A percentile compares a stretch with the other conserved stretches of the same genome.
Evolutionary conservation across 2,113 vertebrate species (phyloP).

Genomic region (Onychostruthus taczanowskii): DNA sequence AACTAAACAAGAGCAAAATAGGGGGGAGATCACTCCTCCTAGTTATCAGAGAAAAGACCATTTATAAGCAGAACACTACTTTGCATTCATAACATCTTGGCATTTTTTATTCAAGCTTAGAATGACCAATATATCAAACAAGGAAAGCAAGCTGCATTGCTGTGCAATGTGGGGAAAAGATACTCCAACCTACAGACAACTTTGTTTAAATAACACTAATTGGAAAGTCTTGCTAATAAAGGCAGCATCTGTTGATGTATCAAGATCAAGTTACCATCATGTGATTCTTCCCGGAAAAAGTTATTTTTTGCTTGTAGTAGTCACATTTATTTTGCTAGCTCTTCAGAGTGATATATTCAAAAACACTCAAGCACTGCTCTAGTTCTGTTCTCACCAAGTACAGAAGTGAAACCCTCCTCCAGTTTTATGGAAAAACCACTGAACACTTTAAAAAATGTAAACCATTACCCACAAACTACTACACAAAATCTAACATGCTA

Average conservation of each 20-base stretch:
- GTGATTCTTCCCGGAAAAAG: not conserved
- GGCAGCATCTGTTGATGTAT: not conserved
- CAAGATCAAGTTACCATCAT: not conserved
- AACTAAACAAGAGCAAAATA: not conserved
- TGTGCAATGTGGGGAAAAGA: not conserved
- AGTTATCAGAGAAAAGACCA: not conserved
- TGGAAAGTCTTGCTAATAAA: not conserved
- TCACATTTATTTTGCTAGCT: not conserved
- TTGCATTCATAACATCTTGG: not conserved
- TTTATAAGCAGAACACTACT: not conserved
- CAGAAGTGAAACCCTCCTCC: not conserved
- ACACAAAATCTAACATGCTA: not conserved
- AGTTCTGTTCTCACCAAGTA: not conserved
- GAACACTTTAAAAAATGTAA: constrained; percentile 29
- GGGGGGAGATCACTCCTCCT: not conserved
- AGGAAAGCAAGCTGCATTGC: not conserved
- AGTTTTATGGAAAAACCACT: constrained; percentile 9
- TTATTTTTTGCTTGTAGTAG: not conserved
- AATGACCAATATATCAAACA: not conserved
- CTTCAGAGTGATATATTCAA: not conserved
- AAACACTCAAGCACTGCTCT: not conserved
- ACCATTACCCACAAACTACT: constrained; percentile 25
- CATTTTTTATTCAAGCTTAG: not conserved
- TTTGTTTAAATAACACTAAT: not conserved
- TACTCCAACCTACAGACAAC: not conserved